Base-by-base conservation (phyloP, 2,113 vertebrate genomes). In the Burhinus bistriatus region DNA sequence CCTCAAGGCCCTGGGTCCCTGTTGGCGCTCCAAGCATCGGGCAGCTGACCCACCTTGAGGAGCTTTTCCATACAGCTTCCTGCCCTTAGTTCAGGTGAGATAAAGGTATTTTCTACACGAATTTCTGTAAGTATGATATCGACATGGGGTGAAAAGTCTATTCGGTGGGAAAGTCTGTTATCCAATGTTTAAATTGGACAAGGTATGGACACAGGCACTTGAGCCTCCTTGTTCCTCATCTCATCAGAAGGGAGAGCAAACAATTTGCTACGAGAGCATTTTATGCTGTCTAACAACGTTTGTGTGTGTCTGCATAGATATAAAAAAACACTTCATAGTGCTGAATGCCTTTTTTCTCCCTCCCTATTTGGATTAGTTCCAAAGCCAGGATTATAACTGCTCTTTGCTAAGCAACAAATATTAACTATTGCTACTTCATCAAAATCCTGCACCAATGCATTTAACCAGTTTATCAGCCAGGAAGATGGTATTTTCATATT, bases 401-500 rank as follows among this genome's bases (percentile, higher is more conserved):
- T 95, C 76, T 95, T 88, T 89, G 79, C 91, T 95, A 95, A 91
- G 94, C 91, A 96, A 96, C 88, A 93, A 94, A 72, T 65, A 49
- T 66, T 95, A 94, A 92, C 95, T 94, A 94, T 93, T 97, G 76
- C 90, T 92, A 72, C 90, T 96, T 97, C 95, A 97, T 96, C 84
- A 85, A 89, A 97, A 96, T 77, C 92, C 78, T 96, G 84, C 30
- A 91, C 90, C 59, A 58, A 78, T 95, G 88, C 72, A 81, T 95
- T 95, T 96, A 96, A 89, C 94, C 82, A 96, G 80, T 71, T 97
- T 92, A 94, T 96, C 92, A 90, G 92, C 92, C 96, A 72, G 83
- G 95, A 97, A 96, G 93, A 95, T 77, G 66, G 26, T 91, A 94
- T 93, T 98, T 97, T 98, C 95, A 96, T 92, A 94, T 98, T 98